phyloP scores from a whole-genome alignment of 2,113 vertebrate genomes.

The Lasiurus cinereus region DNA sequence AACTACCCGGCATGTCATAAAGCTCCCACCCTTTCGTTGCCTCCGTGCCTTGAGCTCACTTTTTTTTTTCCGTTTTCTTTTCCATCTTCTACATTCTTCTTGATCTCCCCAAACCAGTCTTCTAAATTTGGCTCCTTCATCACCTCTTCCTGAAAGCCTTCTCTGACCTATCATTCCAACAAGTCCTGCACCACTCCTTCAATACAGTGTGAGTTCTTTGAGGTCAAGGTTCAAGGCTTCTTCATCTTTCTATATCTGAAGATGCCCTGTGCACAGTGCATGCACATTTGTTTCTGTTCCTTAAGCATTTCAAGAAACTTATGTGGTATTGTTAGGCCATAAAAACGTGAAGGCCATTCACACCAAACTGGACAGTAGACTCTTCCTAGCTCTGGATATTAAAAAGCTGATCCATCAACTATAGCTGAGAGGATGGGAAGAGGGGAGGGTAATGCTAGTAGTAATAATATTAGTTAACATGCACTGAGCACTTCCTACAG shows the following conservation, averaged over 20 bases:
- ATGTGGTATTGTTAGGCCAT: not conserved
- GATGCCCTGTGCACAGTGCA: not conserved
- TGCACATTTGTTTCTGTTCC: not conserved
- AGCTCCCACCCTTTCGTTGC: not conserved
- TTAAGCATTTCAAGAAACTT: slow-evolving; percentile 9
- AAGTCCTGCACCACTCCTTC: not conserved
- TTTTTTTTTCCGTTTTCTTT: not conserved
- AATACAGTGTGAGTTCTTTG: not conserved
- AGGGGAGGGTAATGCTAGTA: not conserved
- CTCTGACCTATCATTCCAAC: not conserved
- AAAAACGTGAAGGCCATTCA: slow-evolving; percentile 9
- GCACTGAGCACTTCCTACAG: not conserved
- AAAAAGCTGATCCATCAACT: not conserved
- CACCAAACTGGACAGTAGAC: not conserved
- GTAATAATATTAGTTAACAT: not conserved
- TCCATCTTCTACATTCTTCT: not conserved
- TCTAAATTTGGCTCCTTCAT: not conserved
- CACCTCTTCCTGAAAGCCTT: not conserved
- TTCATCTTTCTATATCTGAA: slow-evolving; percentile 21
- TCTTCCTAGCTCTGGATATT: slow-evolving; percentile 4
- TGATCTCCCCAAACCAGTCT: not conserved
- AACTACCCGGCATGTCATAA: not conserved
- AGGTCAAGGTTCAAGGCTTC: not conserved
- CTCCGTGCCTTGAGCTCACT: not conserved
- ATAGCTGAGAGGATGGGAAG: not conserved